Base-by-base conservation (phyloP, 2,888 invertebrate genomes). In the Alloplasta piceator region DNA sequence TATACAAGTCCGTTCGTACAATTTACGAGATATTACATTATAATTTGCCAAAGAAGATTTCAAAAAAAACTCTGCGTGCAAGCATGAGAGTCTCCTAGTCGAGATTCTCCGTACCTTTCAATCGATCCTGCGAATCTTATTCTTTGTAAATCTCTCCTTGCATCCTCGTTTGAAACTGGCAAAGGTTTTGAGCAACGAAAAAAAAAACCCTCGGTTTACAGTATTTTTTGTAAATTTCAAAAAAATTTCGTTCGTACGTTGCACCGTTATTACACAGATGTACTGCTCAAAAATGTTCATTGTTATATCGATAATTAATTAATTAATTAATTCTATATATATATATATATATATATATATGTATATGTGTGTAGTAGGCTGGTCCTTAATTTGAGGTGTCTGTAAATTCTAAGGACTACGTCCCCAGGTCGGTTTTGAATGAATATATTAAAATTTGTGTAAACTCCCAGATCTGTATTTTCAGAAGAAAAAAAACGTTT, bases 201-300 rank as follows among this genome's bases (percentile, higher is more conserved):
- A 55, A 50, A 63, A 55, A 56, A 67, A 56, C 48, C 61, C 12
- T 63, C 61, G 75, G 61, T 16, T 64, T 73, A 67, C 68, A 66
- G 63, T 73, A 80, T 77, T 70, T 75, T 71, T 50, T 48, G 67
- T 64, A 7, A 60, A 78, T 73, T 66, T 60, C 6, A 7, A 26
- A 60, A 46, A 26, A 60, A 46, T n/a, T 55, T 58, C 14, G 50
- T 48, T 26, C 36, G 7, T 55, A 41, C 46, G 16, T 55, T 41
- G 43, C 48, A 48, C 58, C 82, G 78, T 80, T 79, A 66, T 14
- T 74, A 76, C 78, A 86, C 76, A 84, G 83, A 80, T 76, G 83
- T 85, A 81, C 80, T 87, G 90, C 89, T 90, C 89, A 89, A 90
- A 26, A 85, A 86, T 85, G 78, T 84, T 86, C 73, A 83, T 85